Base-by-base conservation (phyloP, 2,888 invertebrate species). In the Mayetiola destructor region DNA sequence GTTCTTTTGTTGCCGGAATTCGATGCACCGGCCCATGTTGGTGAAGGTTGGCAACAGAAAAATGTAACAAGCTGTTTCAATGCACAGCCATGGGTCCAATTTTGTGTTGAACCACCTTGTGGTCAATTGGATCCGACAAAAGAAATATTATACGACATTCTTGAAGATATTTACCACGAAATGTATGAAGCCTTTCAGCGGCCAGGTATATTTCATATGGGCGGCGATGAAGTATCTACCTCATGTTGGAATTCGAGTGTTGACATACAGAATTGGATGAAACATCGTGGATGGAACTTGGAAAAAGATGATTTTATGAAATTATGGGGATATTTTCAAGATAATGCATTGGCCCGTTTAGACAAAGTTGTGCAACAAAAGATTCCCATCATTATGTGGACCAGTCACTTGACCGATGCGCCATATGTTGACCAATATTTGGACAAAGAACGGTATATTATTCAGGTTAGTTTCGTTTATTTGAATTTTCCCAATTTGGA, bases 1-100 rank as follows among this genome's bases (percentile, higher is more conserved):
- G 82, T 95, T 57, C 78, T 90, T 39, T 84, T 95, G 10, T 68
- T 95, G 64, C 93, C 94, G 0, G 95, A 95, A 74, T 87, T 92
- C 66, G 92, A 93, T 69, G 88, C 89, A 57, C 93, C 93, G 1
- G 89, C 90, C 59, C 91, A 91, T 68, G 88, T 88, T 14, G 88
- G 89, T 48, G 87, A 88, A 68, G 88, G 88, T 23, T 88, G 88
- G 88, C 87, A 88, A 70, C 77, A 79, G 61, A 80, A 79, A 52
- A 77, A 74, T 57, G 77, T 81, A 64, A 80, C 82, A 2, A 79
- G 80, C 20, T 84, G 83, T 69, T 81, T 82, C 64, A 81, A 82
- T 72, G 80, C 80, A n/a, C 81, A 86, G 61, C 86, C 87, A 0
- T 88, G 88, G 88, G 65, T 68, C 1, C 62, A 68, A 1, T 84